Evolutionary conservation across 2,888 invertebrate genomes (phyloP).

Genomic region (Lithosia quadra): DNA sequence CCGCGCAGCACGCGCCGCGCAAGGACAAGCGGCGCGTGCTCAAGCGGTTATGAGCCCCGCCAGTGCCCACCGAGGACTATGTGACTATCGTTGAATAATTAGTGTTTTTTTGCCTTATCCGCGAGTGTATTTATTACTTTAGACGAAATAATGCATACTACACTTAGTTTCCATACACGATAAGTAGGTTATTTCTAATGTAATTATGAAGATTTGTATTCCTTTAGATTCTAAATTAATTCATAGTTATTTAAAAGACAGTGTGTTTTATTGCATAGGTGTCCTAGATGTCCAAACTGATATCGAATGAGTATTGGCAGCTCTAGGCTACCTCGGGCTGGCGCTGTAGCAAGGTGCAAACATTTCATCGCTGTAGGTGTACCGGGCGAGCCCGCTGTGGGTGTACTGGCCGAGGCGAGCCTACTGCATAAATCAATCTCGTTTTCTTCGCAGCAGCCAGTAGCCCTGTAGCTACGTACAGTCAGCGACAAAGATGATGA

Average conservation of each 20-base stretch:
- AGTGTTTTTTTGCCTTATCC: slow-evolving; percentile 16
- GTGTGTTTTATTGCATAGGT: slow-evolving; percentile 12
- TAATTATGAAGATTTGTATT: slow-evolving; percentile 45
- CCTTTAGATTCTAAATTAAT: slow-evolving; percentile 34
- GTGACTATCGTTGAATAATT: slow-evolving; percentile 25
- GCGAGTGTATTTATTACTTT: slow-evolving; percentile 20
- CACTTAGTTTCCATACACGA: slow-evolving; percentile 21
- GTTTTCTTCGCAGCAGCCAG: no score
- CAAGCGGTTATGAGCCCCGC: slow-evolving; percentile 40
- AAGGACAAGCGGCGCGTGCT: slow-evolving; percentile 39
- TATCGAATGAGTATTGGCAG: not conserved
- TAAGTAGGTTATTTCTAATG: slow-evolving; percentile 38
- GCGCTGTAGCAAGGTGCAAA: no score
- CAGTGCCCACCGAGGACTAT: slow-evolving; percentile 24
- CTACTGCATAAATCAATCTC: no score
- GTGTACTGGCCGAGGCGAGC: no score
- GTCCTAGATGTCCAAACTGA: not conserved
- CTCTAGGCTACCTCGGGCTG: no score
- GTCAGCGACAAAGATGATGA: no score
- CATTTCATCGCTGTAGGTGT: no score
- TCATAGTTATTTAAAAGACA: slow-evolving; percentile 22
- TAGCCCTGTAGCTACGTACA: no score
- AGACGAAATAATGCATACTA: slow-evolving; percentile 15
- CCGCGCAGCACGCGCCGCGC: slow-evolving; percentile 2
- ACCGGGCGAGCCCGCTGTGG: no score